Conservation (phyloP, 2,797 vertebrate genomes). For the Hyperoplus immaculatus region DNA sequence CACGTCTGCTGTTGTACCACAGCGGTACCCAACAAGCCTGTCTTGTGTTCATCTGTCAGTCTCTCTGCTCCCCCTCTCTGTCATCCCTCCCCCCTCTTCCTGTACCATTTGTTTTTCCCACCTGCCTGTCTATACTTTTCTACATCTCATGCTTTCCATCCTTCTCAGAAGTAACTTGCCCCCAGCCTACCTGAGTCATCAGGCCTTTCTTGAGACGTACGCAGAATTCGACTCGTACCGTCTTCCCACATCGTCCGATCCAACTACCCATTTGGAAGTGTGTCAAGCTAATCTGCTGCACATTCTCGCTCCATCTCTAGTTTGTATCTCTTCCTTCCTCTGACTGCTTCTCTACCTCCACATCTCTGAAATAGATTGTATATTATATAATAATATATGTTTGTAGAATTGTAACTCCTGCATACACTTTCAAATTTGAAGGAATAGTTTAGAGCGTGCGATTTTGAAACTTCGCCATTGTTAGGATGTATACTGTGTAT, state of each 20-base stretch:
- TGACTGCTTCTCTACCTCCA: neutral
- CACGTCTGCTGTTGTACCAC: constrained; percentile 67
- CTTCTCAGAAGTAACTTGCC: constrained; percentile 41
- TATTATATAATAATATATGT: neutral
- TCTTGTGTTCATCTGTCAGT: constrained; percentile 63
- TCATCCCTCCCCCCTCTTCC: constrained; percentile 25
- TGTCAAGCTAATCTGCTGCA: constrained; percentile 17
- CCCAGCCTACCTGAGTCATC: constrained; percentile 64
- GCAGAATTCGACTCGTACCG: constrained; percentile 31
- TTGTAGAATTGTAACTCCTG: neutral
- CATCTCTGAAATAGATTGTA: neutral
- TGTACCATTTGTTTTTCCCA: constrained; percentile 40
- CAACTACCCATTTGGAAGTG: constrained; percentile 39
- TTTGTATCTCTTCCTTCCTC: neutral
- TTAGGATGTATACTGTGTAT: neutral
- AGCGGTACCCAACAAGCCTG: constrained; percentile 45
- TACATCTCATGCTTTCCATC: constrained; percentile 48
- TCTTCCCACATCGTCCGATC: constrained; percentile 45
- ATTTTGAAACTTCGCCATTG: neutral
- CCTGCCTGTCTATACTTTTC: constrained; percentile 64
- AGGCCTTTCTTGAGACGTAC: constrained; percentile 40
- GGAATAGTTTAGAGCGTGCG: neutral
- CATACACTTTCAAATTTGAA: neutral
- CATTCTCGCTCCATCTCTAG: constrained; percentile 2
- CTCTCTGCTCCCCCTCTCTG: constrained; percentile 34